Evolutionary conservation across 2,888 invertebrate genomes (phyloP), one percentile per base, ranked within the genome.

Genomic region (Argyresthia albistria): DNA sequence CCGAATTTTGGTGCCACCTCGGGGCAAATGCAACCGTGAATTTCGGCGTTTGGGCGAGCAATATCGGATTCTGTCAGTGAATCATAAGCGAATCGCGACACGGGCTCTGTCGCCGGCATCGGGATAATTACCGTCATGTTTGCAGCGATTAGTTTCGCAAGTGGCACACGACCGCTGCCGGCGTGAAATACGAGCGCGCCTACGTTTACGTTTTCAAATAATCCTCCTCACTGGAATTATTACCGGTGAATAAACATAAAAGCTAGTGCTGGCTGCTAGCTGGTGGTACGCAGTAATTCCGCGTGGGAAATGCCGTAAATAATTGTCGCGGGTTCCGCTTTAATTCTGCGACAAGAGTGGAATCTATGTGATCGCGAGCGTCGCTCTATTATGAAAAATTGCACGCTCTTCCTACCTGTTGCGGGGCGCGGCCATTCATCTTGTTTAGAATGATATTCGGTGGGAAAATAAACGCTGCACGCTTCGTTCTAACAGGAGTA

Each of bases 191-290:
- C 73, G 71, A 66, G 66, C 66, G 67, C 70, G 73, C 71, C 74
- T 73, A 75, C 74, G 73, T 75, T 78, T 74, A 74, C 74, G 73
- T 76, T 79, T 74, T 69, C 74, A 70, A 79, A 80, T 81, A 79
- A 79, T 82, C 74, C 74, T 68, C 70, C 64, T 65, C 62, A 62
- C 70, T 66, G 43, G 72, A 77, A 80, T 81, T 78, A 81, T 80
- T 76, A 77, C 73, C 76, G 71, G 72, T 71, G 77, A 79, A 79
- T 81, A 76, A 72, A 79, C 76, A 77, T 75, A 78, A 81, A 79
- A 74, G 73, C 48, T 35, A 35, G 50, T 16, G 52, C 15, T 9
- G 16, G 35, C 39, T 46, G 16, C 3, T 25, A 25, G 25, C 6
- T 25, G 25, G 25, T 25, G 25, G 25, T 25, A 25, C 59, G 66